A percentile compares a stretch with the other conserved stretches of the same genome.
Evolutionary conservation across 2,113 vertebrate species (phyloP).

Genomic region (Macrotis lagotis): DNA sequence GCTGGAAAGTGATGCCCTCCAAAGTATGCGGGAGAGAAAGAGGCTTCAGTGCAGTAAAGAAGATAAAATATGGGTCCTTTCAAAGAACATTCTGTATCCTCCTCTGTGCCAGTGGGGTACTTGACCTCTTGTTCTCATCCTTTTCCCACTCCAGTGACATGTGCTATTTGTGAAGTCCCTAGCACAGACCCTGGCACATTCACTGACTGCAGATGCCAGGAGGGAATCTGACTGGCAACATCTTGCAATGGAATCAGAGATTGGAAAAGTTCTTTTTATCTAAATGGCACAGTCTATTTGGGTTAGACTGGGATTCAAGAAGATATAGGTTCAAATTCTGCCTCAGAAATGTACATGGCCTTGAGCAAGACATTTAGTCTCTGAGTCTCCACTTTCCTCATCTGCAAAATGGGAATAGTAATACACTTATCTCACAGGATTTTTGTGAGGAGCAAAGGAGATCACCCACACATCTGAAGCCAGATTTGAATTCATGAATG

Average conservation of each 20-base stretch:
- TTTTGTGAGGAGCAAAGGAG: background rate
- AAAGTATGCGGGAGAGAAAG: background rate
- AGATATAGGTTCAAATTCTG: background rate
- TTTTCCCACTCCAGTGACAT: background rate
- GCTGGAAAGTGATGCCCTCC: background rate
- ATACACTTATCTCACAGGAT: background rate
- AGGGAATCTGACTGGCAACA: background rate
- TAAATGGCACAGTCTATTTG: background rate
- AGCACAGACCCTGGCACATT: background rate
- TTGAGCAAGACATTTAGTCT: background rate
- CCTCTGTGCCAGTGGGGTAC: background rate
- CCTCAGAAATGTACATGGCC: background rate
- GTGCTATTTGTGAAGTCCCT: background rate
- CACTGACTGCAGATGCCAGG: background rate
- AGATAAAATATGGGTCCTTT: background rate
- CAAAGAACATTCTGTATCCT: background rate
- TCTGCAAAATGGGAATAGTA: background rate
- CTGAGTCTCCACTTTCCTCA: background rate
- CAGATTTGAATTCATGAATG: background rate
- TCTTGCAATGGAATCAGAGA: background rate
- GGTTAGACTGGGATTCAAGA: background rate
- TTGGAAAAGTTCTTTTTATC: background rate
- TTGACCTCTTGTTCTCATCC: too few species aligned
- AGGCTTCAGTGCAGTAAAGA: background rate
- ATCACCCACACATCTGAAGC: background rate